Conservation (phyloP, 2,113 vertebrate species). For the Gila orcuttii region DNA sequence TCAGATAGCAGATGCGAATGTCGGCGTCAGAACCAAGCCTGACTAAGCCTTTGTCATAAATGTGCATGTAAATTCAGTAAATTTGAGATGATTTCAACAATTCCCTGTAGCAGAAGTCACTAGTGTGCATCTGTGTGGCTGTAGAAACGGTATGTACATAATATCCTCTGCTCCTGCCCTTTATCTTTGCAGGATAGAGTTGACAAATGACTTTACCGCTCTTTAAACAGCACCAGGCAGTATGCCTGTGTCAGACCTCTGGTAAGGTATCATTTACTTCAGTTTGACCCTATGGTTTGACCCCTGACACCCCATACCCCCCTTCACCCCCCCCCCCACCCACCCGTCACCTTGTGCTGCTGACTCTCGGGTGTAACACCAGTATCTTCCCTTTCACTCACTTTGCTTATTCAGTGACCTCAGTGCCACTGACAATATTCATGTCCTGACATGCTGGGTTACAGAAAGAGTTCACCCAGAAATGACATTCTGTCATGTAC, state of each 20-base stretch:
- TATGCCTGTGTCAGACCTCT: slow-evolving; percentile 53
- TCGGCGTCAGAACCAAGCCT: not conserved
- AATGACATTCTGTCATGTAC: not conserved
- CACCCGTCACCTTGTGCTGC: not conserved
- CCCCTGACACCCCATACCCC: not conserved
- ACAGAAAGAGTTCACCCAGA: not conserved
- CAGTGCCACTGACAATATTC: not conserved
- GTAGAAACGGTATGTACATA: not conserved
- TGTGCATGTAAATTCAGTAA: not conserved
- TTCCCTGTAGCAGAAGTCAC: not conserved
- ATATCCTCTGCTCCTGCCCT: slow-evolving; percentile 54
- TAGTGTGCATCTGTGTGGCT: not conserved
- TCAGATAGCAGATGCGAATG: not conserved
- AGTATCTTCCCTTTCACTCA: not conserved
- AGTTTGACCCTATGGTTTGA: not conserved
- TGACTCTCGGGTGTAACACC: not conserved
- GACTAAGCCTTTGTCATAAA: not conserved
- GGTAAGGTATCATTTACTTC: slow-evolving; percentile 62
- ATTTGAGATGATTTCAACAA: not conserved
- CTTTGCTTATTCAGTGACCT: not conserved
- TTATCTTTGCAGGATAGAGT: slow-evolving; percentile 73
- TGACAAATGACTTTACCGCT: slow-evolving; percentile 70
- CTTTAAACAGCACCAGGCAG: slow-evolving; percentile 61
- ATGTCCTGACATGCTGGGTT: not conserved
- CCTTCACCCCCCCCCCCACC: not conserved